These are phyloP conservation scores for Chlorops oryzae DNA, from an alignment of 1,140 invertebrate species.

Conservation along the genomic window DNA sequence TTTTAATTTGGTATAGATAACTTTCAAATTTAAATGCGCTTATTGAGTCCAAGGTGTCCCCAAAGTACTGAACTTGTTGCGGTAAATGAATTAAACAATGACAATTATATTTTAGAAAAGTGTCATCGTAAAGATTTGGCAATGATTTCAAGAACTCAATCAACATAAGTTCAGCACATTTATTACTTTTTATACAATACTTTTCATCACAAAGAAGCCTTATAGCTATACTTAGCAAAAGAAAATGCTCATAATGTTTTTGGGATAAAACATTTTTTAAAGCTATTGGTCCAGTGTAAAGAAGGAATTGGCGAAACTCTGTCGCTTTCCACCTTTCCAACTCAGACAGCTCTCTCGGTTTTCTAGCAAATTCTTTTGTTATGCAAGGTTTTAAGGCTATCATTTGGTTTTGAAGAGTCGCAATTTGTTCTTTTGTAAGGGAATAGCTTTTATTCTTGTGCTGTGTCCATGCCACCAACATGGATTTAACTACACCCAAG, in stretches of 20 bases:
- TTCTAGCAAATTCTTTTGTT: neutral
- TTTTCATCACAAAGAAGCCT: constrained; percentile 3
- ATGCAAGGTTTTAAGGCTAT: neutral
- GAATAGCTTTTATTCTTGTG: no score
- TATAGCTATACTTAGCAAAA: neutral
- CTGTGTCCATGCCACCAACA: neutral
- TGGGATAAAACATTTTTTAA: neutral
- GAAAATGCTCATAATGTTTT: neutral
- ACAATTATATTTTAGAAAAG: constrained; percentile 6
- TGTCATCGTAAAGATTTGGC: neutral
- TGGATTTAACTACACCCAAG: constrained; percentile 6
- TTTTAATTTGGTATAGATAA: constrained; percentile 15
- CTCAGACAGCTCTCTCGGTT: neutral
- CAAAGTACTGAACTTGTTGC: constrained; percentile 1
- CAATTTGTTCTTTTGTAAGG: no score
- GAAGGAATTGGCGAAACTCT: neutral
- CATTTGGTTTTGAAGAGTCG: neutral
- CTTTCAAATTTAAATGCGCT: constrained; percentile 21
- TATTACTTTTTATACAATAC: neutral
- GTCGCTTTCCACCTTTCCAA: constrained; percentile 8
- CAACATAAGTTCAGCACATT: neutral
- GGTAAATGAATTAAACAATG: constrained; percentile 6
- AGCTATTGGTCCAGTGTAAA: constrained; percentile 4
- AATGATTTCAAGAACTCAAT: neutral
- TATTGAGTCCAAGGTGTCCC: constrained; percentile 13